Evolutionary conservation across 2,797 vertebrate genomes (phyloP).

Genomic region (Catamblyrhynchus diadema): DNA sequence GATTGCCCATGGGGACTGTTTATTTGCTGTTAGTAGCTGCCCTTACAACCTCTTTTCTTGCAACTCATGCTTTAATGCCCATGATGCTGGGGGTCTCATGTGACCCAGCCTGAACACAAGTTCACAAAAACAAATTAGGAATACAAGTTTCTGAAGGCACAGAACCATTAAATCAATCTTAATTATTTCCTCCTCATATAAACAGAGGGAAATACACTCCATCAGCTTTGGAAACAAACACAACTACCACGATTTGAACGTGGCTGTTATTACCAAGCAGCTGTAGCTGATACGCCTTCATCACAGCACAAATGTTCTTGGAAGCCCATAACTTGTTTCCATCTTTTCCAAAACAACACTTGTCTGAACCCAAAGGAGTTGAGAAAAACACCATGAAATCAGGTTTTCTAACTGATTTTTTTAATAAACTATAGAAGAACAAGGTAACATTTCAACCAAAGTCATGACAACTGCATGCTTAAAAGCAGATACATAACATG

Average conservation of each 20-base stretch:
- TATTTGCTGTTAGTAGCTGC: neutral
- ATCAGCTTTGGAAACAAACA: neutral
- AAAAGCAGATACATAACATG: constrained; percentile 32
- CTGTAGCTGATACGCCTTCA: rapidly evolving
- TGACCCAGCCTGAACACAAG: rapidly evolving
- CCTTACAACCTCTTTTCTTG: neutral
- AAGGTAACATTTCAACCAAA: constrained; percentile 40
- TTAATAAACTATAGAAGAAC: constrained; percentile 69
- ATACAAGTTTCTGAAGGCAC: neutral
- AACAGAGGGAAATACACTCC: neutral
- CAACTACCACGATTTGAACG: neutral
- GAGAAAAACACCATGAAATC: constrained; percentile 20
- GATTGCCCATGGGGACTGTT: neutral
- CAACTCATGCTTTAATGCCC: neutral
- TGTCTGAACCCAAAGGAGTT: neutral
- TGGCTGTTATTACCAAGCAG: neutral
- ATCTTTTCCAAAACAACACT: neutral
- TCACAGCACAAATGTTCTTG: neutral
- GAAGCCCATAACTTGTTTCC: neutral
- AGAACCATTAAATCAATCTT: neutral
- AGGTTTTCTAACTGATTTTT: constrained; percentile 51
- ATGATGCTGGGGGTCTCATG: rapidly evolving
- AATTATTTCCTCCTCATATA: neutral
- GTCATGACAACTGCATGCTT: constrained; percentile 55
- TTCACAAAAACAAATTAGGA: neutral